Evolutionary conservation across 2,888 invertebrate species (phyloP).

Genomic region (Rutpela maculata): DNA sequence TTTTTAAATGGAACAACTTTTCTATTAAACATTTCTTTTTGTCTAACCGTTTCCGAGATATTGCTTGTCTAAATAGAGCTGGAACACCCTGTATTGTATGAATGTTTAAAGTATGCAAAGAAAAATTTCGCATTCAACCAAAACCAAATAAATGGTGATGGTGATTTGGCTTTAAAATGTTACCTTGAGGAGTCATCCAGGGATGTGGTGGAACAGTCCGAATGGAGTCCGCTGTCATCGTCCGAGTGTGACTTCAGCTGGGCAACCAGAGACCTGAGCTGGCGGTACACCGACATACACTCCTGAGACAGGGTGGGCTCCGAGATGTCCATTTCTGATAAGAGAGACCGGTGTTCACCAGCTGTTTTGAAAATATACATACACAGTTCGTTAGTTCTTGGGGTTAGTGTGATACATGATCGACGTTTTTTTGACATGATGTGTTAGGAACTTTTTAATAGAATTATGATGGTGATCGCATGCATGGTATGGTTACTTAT

Average conservation of each 20-base stretch:
- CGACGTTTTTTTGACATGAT: not conserved
- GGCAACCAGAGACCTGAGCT: constrained; percentile 83
- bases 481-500: not conserved
- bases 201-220: constrained; percentile 82
- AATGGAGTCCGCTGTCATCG: constrained; percentile 84
- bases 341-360: constrained; percentile 80
- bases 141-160: too few species aligned
- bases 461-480: not conserved
- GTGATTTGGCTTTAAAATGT: too few species aligned
- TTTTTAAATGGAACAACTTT: too few species aligned
- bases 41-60: too few species aligned
- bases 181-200: constrained; percentile 74
- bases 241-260: constrained; percentile 86
- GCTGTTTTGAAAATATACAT: constrained; percentile 47
- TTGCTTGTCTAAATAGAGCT: too few species aligned
- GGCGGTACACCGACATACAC: constrained; percentile 83
- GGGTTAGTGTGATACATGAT: constrained; percentile 39
- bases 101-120: too few species aligned
- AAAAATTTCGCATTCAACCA: too few species aligned
- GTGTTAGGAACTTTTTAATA: constrained; percentile 1
- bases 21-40: too few species aligned
- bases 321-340: constrained; percentile 92
- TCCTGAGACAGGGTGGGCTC: constrained; percentile 78
- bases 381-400: constrained; percentile 30
- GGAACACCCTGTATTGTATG: too few species aligned